Base-by-base conservation (phyloP, 2,797 vertebrate genomes). In the Pelochelys cantorii region DNA sequence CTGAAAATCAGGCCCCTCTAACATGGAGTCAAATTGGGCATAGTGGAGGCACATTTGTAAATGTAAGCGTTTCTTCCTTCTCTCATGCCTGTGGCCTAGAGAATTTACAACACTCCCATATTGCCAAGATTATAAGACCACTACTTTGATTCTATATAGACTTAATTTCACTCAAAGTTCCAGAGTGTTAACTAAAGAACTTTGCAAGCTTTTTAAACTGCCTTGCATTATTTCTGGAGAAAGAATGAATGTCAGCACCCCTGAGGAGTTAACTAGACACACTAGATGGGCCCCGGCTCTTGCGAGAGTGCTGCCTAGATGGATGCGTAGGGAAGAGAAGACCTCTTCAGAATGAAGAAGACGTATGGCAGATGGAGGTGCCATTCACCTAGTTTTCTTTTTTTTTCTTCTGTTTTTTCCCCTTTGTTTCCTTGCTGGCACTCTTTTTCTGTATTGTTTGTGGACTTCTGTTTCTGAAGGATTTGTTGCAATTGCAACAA, bases 181-280 rank as follows among this genome's bases (percentile, higher is more conserved):
- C 34, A 84, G 31, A 42, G 23, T 75, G 23, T 48, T 42, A 86
- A 77, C 1, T 4, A 62, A 87, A 82, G 52, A 3, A 9, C 71
- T 68, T 13, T 83, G 12, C 2, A 60, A 27, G 71, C 48, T 2
- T 81, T 20, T 86, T 60, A 22, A 65, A 17, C 11, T 0, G 0
- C 0, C 1, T 42, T 12, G 23, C 4, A 23, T 25, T 91, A 0
- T 75, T 87, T 55, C 78, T 11, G 48, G 23, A 37, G 34, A 59
- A 48, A 75, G 37, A 75, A 52, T 55, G 9, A 48, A 81, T 89
- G 13, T 55, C 8, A 60, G 12, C 20, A 81, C 13, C 48, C 2
- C 31, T 25, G 5, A 42, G n/a, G 0, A 27, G 27, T 53, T 86
- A 62, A 86, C 5, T 2, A 65, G 14, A 54, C 34, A 74, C 29